Conservation (phyloP, 2,888 invertebrate species). For the Seira ritae region DNA sequence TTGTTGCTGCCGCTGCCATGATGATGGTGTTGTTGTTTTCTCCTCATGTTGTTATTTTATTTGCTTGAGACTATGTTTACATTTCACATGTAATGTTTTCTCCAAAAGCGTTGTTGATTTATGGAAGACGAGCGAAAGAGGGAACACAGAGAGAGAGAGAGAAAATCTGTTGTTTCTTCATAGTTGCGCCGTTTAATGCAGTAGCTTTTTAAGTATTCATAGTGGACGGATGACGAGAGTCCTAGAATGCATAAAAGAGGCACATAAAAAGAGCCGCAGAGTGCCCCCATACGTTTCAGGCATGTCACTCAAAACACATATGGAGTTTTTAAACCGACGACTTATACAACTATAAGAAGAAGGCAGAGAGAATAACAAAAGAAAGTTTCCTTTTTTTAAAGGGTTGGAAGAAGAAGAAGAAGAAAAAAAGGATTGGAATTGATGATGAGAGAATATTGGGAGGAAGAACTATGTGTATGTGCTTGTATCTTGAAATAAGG, state of each 20-base stretch:
- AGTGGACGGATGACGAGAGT: conserved; percentile 11
- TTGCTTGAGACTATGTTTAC: conserved; percentile 4
- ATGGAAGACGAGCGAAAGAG: not conserved
- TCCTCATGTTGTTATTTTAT: not conserved
- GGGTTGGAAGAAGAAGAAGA: no score
- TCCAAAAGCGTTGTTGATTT: conserved; percentile 5
- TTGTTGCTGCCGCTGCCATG: no score
- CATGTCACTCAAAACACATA: conserved; percentile 11
- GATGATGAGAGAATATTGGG: conserved; percentile 32
- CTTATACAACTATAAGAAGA: no score
- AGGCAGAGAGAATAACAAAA: not conserved
- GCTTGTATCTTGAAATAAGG: not conserved
- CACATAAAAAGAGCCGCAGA: conserved; percentile 7
- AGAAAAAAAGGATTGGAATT: conserved; percentile 14
- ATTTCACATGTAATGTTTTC: conserved; percentile 11
- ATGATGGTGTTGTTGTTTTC: no score
- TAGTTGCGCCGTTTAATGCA: not conserved
- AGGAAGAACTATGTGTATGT: not conserved
- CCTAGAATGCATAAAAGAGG: conserved; percentile 7
- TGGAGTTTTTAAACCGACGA: not conserved
- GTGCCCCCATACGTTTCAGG: not conserved
- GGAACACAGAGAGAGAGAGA: not conserved
- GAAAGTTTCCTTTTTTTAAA: not conserved
- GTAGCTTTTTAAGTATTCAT: conserved; percentile 11
- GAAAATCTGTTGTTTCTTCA: conserved; percentile 4